Conservation (phyloP, 2,113 vertebrate genomes). For the Lepisosteus oculatus region DNA sequence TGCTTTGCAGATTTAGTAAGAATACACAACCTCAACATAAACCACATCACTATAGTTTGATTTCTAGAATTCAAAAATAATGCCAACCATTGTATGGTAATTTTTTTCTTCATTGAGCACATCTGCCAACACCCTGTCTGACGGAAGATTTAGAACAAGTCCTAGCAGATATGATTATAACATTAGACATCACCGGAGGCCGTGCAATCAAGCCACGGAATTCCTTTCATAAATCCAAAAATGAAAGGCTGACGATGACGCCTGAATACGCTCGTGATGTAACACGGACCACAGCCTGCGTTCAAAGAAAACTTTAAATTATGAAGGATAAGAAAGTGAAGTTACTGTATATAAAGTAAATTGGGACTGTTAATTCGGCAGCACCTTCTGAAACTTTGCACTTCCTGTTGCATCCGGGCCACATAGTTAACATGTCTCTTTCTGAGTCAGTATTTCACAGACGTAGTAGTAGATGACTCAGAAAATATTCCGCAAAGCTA, state of each 20-base stretch:
- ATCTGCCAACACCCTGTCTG: slow-evolving; percentile 45
- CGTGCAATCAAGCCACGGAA: slow-evolving; percentile 39
- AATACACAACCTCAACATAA: too few relatives aligned
- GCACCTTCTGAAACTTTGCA: slow-evolving; percentile 53
- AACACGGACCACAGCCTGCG: slow-evolving; percentile 9
- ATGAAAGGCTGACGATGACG: slow-evolving; percentile 31
- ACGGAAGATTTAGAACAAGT: slow-evolving; percentile 44
- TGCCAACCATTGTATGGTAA: too few relatives aligned
- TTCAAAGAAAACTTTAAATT: slow-evolving; percentile 26
- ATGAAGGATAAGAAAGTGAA: neutral
- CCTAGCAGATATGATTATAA: slow-evolving; percentile 30
- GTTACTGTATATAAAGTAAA: slow-evolving; percentile 24
- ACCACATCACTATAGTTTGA: too few relatives aligned
- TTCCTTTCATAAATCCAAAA: slow-evolving; percentile 40
- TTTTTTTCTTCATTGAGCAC: slow-evolving; percentile 36
- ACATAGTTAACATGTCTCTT: slow-evolving; percentile 68
- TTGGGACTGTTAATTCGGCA: slow-evolving; percentile 41
- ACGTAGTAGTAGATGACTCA: slow-evolving; percentile 78
- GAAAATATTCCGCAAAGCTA: slow-evolving; percentile 66
- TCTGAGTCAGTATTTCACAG: slow-evolving; percentile 81
- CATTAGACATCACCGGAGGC: slow-evolving; percentile 40
- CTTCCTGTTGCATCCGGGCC: slow-evolving; percentile 58
- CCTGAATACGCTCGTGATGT: slow-evolving; percentile 11
- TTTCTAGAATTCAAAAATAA: too few relatives aligned
- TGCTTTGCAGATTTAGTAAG: too few relatives aligned